Conservation (phyloP, 2,113 vertebrate species). For the Willisornis vidua region DNA sequence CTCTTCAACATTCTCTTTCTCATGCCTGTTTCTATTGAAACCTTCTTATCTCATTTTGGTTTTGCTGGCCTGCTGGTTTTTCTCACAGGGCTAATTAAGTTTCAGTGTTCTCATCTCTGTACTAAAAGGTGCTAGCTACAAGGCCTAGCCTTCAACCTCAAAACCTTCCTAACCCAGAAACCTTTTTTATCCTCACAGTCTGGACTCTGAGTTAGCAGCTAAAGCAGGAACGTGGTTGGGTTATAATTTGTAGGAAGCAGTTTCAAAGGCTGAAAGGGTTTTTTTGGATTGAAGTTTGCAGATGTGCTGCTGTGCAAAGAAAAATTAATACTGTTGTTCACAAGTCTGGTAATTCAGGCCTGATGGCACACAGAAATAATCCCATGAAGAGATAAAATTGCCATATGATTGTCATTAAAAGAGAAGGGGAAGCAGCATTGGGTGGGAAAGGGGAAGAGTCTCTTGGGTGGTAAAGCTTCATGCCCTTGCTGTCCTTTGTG, state of each 20-base stretch:
- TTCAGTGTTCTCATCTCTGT: too few species aligned
- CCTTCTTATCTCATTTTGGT: too few species aligned
- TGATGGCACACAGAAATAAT: not conserved
- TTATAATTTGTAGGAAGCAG: not conserved
- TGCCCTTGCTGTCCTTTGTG: not conserved
- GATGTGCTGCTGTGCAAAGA: fast-evolving
- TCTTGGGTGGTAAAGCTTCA: not conserved
- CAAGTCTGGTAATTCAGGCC: not conserved
- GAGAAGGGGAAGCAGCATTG: not conserved
- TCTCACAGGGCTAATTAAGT: too few species aligned
- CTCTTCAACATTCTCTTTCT: too few species aligned
- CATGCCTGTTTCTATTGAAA: too few species aligned
- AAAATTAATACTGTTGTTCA: not conserved
- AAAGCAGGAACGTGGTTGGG: not conserved
- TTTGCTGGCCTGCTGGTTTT: too few species aligned
- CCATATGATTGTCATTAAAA: not conserved
- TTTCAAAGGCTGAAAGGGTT: not conserved
- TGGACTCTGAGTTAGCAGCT: not conserved
- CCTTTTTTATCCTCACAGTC: too few species aligned
- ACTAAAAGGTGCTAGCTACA: too few species aligned
- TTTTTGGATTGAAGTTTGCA: not conserved
- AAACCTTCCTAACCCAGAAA: too few species aligned
- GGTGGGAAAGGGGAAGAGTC: not conserved
- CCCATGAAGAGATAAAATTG: not conserved
- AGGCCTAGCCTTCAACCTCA: too few species aligned